A percentile compares a stretch with the other conserved stretches of the same genome.
Conservation (phyloP, 2,888 invertebrate genomes). For the Philaethria dido region DNA sequence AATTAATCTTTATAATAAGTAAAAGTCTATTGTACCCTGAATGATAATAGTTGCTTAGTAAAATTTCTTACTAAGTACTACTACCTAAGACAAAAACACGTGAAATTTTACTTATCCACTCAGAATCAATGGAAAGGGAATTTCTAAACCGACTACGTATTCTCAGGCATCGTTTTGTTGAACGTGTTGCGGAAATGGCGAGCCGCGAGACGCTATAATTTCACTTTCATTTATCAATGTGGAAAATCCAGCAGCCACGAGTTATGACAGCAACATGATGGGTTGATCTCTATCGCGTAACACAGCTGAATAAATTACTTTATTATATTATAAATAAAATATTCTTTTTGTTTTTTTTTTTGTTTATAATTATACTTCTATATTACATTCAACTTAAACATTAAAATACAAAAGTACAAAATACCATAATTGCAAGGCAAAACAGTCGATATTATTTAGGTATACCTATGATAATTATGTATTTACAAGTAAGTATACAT, state of each 20-base stretch:
- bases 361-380: background rate
- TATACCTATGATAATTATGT: no score
- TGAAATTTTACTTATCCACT: constrained; percentile 14
- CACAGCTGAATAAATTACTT: background rate
- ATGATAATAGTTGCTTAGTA: background rate
- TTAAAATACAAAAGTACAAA: background rate
- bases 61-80: background rate
- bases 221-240: constrained; percentile 73
- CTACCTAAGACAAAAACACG: constrained; percentile 9
- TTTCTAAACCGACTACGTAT: constrained; percentile 54
- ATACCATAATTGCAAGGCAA: background rate
- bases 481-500: background rate
- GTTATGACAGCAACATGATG: constrained; percentile 29
- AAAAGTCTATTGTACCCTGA: background rate
- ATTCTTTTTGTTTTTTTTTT: background rate
- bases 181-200: constrained; percentile 61
- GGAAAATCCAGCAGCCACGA: constrained; percentile 58
- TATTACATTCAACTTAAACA: background rate
- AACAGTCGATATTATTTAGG: no score
- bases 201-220: constrained; percentile 52
- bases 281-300: constrained; percentile 20
- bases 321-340: constrained; percentile 2
- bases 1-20: background rate
- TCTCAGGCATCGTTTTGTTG: constrained; percentile 47
- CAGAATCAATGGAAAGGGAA: constrained; percentile 33